A percentile compares a stretch with the other conserved stretches of the same genome.
phyloP scores from a whole-genome alignment of 2,113 vertebrate genomes.

The Corydoras sp. region DNA sequence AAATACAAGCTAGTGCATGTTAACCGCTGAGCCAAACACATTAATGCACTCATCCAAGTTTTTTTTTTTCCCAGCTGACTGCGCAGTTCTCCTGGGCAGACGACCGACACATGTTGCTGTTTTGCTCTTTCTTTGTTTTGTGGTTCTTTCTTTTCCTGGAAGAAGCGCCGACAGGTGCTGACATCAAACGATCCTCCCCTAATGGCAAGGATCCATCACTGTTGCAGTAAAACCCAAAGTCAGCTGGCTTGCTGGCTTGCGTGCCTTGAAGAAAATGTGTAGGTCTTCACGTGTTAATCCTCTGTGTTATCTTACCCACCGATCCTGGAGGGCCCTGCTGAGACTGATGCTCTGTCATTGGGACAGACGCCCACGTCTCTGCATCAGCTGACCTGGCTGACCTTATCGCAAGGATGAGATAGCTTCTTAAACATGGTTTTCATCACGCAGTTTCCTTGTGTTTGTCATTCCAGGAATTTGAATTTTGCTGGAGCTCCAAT shows the following conservation, averaged over 20 bases:
- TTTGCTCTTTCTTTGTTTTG: constrained; percentile 4
- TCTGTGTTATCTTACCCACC: constrained; percentile 19
- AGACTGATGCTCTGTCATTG: constrained; percentile 23
- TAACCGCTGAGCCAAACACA: constrained; percentile 8
- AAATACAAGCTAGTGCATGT: constrained; percentile 11
- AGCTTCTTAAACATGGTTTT: not conserved
- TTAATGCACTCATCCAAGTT: not conserved
- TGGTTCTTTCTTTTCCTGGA: constrained; percentile 17
- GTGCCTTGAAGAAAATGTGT: constrained; percentile 15
- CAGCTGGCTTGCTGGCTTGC: constrained; percentile 11
- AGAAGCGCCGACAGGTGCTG: constrained; percentile 33
- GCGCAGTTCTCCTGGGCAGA: not conserved
- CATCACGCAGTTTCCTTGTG: constrained; percentile 6
- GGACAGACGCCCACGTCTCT: not conserved
- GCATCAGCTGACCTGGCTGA: constrained; percentile 18
- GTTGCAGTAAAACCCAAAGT: constrained; percentile 25
- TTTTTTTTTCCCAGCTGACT: constrained; percentile 12
- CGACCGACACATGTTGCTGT: constrained; percentile 16
- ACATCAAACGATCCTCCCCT: constrained; percentile 34
- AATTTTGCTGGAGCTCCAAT: not conserved
- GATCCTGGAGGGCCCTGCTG: not conserved
- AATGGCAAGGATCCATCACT: constrained; percentile 15
- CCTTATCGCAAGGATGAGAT: constrained; percentile 1
- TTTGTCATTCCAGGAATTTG: constrained; percentile 7
- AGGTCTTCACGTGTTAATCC: constrained; percentile 22